Base-by-base conservation (phyloP, 2,888 invertebrate genomes). In the Synanthedon tipuliformis region DNA sequence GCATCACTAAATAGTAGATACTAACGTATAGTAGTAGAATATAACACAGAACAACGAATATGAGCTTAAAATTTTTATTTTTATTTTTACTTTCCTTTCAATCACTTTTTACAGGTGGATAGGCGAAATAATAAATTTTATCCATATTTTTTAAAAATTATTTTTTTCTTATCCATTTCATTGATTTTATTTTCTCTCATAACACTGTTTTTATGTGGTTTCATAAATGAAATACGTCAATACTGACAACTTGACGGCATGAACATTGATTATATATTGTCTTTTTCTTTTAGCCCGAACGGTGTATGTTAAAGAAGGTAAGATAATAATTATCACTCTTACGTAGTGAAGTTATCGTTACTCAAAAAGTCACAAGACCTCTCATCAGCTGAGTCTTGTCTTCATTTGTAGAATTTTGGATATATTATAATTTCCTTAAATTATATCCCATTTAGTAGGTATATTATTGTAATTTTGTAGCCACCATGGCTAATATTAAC, bases 401-500 rank as follows among this genome's bases (percentile, higher is more conserved):
- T 70, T 64, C 61, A 60, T 67, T 73, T 71, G 68, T 72, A 68
- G 48, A 59, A 55, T 54, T 71, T 65, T 60, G 59, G 59, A 64
- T 68, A 63, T 64, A 71, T 66, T 64, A 61, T 65, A 63, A 64
- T 69, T 61, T 65, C 10, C 5, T 34, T 34, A 34, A 34, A 34
- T 34, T 50, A 23, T 16, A 59, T 66, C 61, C 64, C 65, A 60
- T 60, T 63, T 64, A 59, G 58, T 65, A 61, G 61, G 62, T 57
- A 60, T 54, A 53, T 55, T 54, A 57, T 41, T 51, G 18, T 56
- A 50, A 65, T 61, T 66, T 62, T 64, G 51, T 69, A 77, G 83
- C 83, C 83, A 83, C 77, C 78, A 88, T 88, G 87, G 85, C 87
- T 81, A 78, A 83, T 64, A 70, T 89, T 57, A 88, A 89, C 71